Evolutionary conservation across 2,113 vertebrate genomes (phyloP).

Genomic region (Neogale vison): DNA sequence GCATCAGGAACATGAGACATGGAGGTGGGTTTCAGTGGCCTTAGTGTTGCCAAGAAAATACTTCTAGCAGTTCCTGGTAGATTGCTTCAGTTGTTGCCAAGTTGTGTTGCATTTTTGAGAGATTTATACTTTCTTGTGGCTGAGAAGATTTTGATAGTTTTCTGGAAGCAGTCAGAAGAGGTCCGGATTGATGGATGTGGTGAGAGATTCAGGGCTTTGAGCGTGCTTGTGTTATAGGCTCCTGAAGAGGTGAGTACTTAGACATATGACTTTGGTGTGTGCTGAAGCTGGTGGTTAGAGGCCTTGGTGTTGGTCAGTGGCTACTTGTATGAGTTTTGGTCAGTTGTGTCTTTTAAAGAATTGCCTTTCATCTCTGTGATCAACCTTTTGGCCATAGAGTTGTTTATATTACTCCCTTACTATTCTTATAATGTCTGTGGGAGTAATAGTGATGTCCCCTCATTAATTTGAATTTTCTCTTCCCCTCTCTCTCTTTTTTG

Average conservation of each 20-base stretch:
- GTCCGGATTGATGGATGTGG: neutral
- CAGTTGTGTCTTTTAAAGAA: neutral
- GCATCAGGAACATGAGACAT: neutral
- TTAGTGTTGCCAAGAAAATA: neutral
- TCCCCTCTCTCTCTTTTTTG: neutral
- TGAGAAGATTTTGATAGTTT: neutral
- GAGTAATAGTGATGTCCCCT: neutral
- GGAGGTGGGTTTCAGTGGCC: neutral
- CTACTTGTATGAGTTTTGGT: neutral
- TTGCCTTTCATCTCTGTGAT: neutral
- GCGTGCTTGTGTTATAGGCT: neutral
- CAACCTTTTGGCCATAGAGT: neutral
- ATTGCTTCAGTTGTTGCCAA: neutral
- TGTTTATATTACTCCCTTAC: neutral
- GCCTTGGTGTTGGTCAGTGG: neutral
- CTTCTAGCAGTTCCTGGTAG: neutral
- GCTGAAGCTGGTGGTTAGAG: neutral
- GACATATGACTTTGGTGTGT: neutral
- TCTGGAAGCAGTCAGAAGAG: neutral
- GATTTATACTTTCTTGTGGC: neutral
- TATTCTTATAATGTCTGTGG: neutral
- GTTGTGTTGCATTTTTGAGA: slow-evolving; percentile 14
- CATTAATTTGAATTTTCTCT: neutral
- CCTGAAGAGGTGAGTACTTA: neutral
- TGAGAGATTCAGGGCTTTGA: neutral